Base-by-base conservation (phyloP, 2,113 vertebrate species). In the Callaeas wilsoni region DNA sequence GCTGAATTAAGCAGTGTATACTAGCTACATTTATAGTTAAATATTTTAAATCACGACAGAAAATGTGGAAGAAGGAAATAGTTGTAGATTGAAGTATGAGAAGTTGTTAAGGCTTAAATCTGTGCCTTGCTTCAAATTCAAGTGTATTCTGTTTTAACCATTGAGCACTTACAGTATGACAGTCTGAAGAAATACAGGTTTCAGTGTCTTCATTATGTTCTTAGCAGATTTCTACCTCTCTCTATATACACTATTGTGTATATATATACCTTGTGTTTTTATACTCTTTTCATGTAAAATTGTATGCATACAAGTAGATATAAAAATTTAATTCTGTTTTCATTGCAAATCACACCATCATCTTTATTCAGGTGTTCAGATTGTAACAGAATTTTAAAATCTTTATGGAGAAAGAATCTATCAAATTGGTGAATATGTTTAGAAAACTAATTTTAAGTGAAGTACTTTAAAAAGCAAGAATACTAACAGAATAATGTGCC, bases 121-220 rank as follows among this genome's bases (percentile, higher is more conserved):
- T 86, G 49, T 91, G 32, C 68, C 46, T 84, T 96, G 69, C 94
- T 97, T 96, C 79, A 89, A 39, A 89, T 89, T 82, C 32, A 81
- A 87, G 50, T 93, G 68, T 77, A 71, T 89, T 89, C 52, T 92
- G 76, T 95, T 96, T 78, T 92, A 96, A 87, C 59, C 88, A 9
- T 21, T 92, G 87, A 78, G 46, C 60, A 68, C 50, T 86, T 62
- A 27, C 2, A 89, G 21, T 82, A 16, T 80, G 84, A 73, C 57
- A 86, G 19, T 60, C 52, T 87, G 86, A 92, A 59, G n/a, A 95
- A 93, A 88, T 42, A 42, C 2, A 89, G n/a, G 33, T 83, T 93
- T 87, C 68, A 73, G 46, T 93, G 52, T 60, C 67, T 80, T 95
- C 82, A 74, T 73, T 70, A 71, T 83, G 41, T 65, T 94, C 32